Percentiles rank a stretch among this genome's conserved stretches.
Evolutionary conservation across 2,113 vertebrate species (phyloP).

Genomic region (Butastur rufipennis): DNA sequence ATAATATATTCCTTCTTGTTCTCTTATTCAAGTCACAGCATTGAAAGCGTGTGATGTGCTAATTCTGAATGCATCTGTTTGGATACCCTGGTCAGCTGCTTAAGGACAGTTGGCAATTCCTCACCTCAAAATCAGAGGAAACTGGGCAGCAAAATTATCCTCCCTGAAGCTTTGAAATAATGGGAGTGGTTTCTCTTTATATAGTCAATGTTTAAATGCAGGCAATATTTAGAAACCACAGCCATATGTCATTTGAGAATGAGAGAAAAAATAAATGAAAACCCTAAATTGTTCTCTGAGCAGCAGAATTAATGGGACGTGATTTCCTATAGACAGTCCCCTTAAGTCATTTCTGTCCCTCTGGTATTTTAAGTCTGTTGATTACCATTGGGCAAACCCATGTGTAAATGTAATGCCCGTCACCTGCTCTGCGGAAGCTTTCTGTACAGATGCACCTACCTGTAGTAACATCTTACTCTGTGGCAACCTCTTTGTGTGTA

Average conservation of each 20-base stretch:
- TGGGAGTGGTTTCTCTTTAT: neutral
- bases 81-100: neutral
- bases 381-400: neutral
- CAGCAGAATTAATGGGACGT: neutral
- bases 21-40: neutral
- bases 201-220: neutral
- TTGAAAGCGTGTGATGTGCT: neutral
- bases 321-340: neutral
- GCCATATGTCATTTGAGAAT: neutral
- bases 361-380: neutral
- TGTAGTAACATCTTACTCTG: neutral
- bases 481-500: neutral
- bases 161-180: neutral
- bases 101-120: neutral
- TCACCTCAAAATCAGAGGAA: neutral
- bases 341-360: neutral
- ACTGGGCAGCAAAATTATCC: neutral
- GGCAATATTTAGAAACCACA: neutral
- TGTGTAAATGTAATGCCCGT: neutral
- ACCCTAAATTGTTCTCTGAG: neutral
- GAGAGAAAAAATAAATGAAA: neutral
- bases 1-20: neutral
- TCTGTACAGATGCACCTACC: neutral
- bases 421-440: neutral
- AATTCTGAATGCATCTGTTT: neutral